Base-by-base conservation (phyloP, 1,140 invertebrate species). In the Heliconius congener region DNA sequence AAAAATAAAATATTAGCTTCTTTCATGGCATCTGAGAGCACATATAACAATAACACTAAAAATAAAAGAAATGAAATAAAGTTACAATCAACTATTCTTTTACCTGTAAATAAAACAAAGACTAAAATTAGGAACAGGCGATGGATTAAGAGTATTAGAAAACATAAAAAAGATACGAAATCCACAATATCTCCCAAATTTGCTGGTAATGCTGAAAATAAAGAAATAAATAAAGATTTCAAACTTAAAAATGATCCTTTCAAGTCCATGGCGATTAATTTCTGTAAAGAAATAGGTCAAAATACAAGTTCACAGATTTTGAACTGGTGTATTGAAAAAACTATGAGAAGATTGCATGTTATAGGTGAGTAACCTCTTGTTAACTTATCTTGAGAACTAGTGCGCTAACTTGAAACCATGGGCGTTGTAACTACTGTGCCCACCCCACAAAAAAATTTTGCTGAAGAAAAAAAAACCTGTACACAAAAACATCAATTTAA, bases 321-420 rank as follows among this genome's bases (percentile, higher is more conserved):
- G n/a, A 85, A 81, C 66, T 93, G 91, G 91, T 94, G 92, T 70
- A 81, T 94, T 8, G 92, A 94, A 74, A 94, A 93, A 66, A 84
- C 90, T 3, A 82, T 94, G n/a, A 87, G 92, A 81, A 88, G 86
- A 80, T 66, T 94, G 11, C 83, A 88, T 80, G 78, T 81, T 81
- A 85, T 93, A 23, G 91, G 92, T 94, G 85, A 88, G 27, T 66
- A 13, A 16, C 13, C 8, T 66, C 19, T 18, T 71, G 3, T 19
- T 34, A 19, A 71, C 13, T 16, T 34, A 1, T 37, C 0, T 9
- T 18, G 34, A 19, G 19, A 71, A 71, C 34, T 52, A 52, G 8
- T 52, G 6, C 18, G 5, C 18, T 23, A 23, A 23, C 23, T 23
- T 23, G 23, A 2, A 18, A 8, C 18, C 18, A 52, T 52, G 50